phyloP scores from a whole-genome alignment of 2,888 invertebrate genomes.

The Cynaeus angustus region DNA sequence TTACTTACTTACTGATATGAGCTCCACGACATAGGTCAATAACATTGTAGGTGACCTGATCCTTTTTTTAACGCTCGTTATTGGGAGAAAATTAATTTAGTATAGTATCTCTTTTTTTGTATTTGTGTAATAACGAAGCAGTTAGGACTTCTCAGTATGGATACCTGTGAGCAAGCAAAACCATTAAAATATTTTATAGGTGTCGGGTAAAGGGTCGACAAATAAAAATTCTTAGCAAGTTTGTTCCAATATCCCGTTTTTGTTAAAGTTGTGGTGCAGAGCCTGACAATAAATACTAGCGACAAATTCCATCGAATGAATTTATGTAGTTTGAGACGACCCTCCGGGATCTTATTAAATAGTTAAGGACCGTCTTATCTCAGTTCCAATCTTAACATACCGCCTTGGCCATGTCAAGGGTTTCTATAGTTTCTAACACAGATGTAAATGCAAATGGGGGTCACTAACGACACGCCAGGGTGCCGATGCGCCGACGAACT shows the following conservation, averaged over 20 bases:
- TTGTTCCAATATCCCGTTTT: slow-evolving; percentile 27
- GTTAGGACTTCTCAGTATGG: no score
- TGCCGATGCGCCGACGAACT: slow-evolving; percentile 56
- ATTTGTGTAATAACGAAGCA: no score
- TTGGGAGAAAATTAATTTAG: no score
- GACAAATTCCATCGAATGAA: slow-evolving; percentile 52
- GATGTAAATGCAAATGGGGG: slow-evolving; percentile 69
- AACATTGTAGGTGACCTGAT: no score
- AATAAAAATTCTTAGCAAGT: slow-evolving; percentile 42
- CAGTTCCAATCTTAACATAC: slow-evolving; percentile 65
- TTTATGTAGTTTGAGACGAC: slow-evolving; percentile 58
- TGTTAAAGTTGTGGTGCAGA: slow-evolving; percentile 36
- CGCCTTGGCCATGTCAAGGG: slow-evolving; percentile 67
- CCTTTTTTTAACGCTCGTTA: no score
- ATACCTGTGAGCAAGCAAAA: background rate
- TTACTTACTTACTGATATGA: no score
- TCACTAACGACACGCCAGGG: slow-evolving; percentile 62
- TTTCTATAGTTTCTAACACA: slow-evolving; percentile 65
- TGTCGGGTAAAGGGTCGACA: slow-evolving; percentile 7
- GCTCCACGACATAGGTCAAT: no score
- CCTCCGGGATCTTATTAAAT: slow-evolving; percentile 65
- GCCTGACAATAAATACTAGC: slow-evolving; percentile 43
- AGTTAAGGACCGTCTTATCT: slow-evolving; percentile 66
- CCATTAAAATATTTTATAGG: slow-evolving; percentile 37
- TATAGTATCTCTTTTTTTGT: no score